These are phyloP conservation scores for Clarias laeviceps DNA, from an alignment of 2,797 vertebrate genomes.

Conservation along the genomic window DNA sequence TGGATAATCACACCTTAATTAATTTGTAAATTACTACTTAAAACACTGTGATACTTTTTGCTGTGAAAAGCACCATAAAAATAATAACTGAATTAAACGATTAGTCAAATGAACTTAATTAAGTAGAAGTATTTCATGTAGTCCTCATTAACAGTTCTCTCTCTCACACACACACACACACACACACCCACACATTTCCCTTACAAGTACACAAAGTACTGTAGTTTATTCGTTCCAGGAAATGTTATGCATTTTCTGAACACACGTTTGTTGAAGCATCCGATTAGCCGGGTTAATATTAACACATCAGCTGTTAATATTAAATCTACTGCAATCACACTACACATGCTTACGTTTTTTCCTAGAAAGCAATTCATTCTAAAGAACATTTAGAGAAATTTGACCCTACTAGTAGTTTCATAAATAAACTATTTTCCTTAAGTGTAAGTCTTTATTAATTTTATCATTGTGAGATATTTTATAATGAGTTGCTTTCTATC, in stretches of 20 bases:
- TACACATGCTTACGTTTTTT: constrained; percentile 28
- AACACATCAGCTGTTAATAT: constrained; percentile 38
- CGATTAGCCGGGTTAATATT: constrained; percentile 15
- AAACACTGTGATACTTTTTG: neutral
- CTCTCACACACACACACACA: too few relatives aligned
- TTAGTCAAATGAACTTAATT: neutral
- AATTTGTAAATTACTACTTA: neutral
- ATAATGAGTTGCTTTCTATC: neutral
- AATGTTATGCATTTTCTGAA: constrained; percentile 30
- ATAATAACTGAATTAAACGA: neutral
- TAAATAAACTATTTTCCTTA: neutral
- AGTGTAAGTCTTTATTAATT: neutral
- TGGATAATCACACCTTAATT: neutral
- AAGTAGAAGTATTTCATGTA: neutral
- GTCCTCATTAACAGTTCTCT: neutral
- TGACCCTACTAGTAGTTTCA: neutral
- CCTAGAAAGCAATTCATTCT: neutral
- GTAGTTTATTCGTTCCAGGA: constrained; percentile 10
- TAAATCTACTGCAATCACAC: constrained; percentile 1
- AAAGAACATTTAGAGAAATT: neutral
- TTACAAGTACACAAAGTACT: constrained; percentile 10
- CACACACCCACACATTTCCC: neutral
- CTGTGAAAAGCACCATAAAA: neutral
- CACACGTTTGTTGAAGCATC: constrained; percentile 8
- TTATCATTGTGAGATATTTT: neutral